Percentiles rank a stretch among this genome's conserved stretches.
These are phyloP conservation scores for Pseudochaenichthys georgianus DNA, from an alignment of 2,797 vertebrate genomes.

Conservation along the genomic window DNA sequence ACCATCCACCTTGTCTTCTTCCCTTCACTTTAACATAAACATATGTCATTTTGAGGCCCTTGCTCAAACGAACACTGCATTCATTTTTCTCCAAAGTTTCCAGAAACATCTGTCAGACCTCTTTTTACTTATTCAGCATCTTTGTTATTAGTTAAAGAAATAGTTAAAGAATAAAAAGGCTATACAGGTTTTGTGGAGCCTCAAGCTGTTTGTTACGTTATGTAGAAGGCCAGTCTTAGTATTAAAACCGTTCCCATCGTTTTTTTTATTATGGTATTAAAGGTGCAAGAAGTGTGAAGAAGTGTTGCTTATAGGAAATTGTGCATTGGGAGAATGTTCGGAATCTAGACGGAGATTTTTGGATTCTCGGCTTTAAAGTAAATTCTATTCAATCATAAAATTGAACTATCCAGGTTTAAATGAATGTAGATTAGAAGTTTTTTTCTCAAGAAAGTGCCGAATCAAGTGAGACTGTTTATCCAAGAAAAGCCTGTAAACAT, in stretches of 20 bases:
- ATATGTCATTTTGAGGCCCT: not conserved
- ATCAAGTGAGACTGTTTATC: conserved; percentile 68
- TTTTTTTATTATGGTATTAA: conserved; percentile 31
- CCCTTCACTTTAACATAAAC: not conserved
- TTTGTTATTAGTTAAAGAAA: conserved; percentile 30
- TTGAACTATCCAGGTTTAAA: conserved; percentile 14
- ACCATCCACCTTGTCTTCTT: not conserved
- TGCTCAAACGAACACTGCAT: not conserved
- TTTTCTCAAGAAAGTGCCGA: conserved; percentile 48
- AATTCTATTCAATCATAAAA: conserved; percentile 29
- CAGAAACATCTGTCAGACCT: not conserved
- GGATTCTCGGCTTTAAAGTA: conserved; percentile 11
- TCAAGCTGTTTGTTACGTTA: conserved; percentile 32
- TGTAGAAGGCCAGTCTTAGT: conserved; percentile 36
- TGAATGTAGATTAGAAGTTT: conserved; percentile 17
- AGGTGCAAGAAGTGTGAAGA: conserved; percentile 12
- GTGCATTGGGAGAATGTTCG: conserved; percentile 30
- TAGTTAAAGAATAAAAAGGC: conserved; percentile 1
- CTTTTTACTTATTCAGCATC: conserved; percentile 11
- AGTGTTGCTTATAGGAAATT: conserved; percentile 33
- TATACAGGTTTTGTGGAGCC: conserved; percentile 1
- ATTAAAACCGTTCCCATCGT: conserved; percentile 32
- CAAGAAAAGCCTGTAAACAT: conserved; percentile 56
- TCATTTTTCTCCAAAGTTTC: not conserved
- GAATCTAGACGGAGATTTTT: conserved; percentile 17